Conservation (phyloP, 2,888 invertebrate genomes). For the Agrochola lychnidis region DNA sequence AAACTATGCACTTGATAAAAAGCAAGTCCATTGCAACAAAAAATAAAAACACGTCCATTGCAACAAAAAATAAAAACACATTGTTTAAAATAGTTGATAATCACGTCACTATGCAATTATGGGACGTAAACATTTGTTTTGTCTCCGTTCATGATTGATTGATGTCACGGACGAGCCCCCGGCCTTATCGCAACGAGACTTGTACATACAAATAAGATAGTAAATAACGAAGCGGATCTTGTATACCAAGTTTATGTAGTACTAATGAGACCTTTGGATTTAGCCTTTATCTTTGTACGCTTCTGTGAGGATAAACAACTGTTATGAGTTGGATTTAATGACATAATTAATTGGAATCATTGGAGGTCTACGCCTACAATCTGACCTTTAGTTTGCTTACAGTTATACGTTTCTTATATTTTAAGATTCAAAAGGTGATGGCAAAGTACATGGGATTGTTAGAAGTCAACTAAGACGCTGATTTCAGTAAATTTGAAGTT, state of each 20-base stretch:
- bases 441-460: not conserved
- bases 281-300: conserved; percentile 45
- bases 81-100: conserved; percentile 55
- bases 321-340: conserved; percentile 40
- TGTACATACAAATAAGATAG: conserved; percentile 60
- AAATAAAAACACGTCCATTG: conserved; percentile 60
- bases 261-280: conserved; percentile 59
- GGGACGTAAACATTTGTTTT: conserved; percentile 84
- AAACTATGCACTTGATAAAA: conserved; percentile 69
- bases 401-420: not conserved
- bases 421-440: conserved; percentile 8
- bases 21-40: conserved; percentile 62
- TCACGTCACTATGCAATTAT: conserved; percentile 84
- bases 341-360: conserved; percentile 43
- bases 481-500: not conserved
- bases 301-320: conserved; percentile 45
- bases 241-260: conserved; percentile 35
- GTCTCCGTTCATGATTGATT: conserved; percentile 81
- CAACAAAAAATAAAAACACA: conserved; percentile 58
- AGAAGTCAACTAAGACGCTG: not conserved
- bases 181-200: conserved; percentile 76
- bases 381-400: conserved; percentile 28
- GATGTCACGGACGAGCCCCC: conserved; percentile 90
- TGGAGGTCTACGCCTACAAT: conserved; percentile 18
- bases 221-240: conserved; percentile 77